These are phyloP conservation scores for Erinaceus europaeus DNA, from an alignment of 2,113 vertebrate species.

Conservation along the genomic window DNA sequence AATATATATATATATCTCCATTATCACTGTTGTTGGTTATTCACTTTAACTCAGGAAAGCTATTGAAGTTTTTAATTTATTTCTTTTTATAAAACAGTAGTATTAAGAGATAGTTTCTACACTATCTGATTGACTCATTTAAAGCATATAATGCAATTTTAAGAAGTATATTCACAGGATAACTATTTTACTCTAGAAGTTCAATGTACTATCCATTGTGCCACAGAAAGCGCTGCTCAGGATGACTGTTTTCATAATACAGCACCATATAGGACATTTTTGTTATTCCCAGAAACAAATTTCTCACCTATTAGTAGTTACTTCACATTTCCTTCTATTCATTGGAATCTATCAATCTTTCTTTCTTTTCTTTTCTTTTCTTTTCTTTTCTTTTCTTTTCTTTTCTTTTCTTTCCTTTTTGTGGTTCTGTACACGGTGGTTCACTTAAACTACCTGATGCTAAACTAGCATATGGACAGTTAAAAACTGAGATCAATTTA, in stretches of 20 bases:
- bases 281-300: slow-evolving; percentile 2
- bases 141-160: background rate
- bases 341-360: too few species aligned
- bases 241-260: too few species aligned
- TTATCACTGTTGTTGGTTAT: background rate
- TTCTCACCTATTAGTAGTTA: background rate
- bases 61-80: background rate
- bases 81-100: background rate
- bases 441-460: background rate
- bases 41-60: slow-evolving; percentile 1
- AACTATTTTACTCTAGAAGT: too few species aligned
- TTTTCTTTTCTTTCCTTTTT: too few species aligned
- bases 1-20: slow-evolving; percentile 56
- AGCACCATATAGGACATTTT: slow-evolving; percentile 29
- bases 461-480: background rate
- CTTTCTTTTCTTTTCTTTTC: too few species aligned
- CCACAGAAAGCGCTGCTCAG: too few species aligned
- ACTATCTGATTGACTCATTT: background rate
- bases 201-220: too few species aligned
- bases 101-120: slow-evolving; percentile 11
- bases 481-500: background rate
- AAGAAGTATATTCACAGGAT: too few species aligned
- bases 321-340: background rate
- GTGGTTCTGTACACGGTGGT: background rate
- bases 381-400: too few species aligned